A percentile compares a stretch with the other conserved stretches of the same genome.
Evolutionary conservation across 30 jellyfish, hydroid and myxozoan genomes (phyloP).

Genomic region (Chrysaora quinquecirrha): DNA sequence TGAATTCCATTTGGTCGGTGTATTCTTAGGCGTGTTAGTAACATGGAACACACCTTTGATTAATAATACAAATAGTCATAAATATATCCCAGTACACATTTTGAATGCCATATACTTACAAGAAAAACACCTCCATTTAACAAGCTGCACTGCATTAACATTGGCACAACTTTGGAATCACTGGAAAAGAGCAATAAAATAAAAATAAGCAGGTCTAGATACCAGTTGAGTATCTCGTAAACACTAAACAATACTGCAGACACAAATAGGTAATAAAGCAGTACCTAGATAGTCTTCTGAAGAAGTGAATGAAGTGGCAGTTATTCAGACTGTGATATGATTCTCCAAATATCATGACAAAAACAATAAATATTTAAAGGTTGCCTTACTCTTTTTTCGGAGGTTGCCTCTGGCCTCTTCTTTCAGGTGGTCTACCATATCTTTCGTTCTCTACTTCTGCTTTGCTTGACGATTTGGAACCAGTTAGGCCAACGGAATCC

Average conservation of each 20-base stretch:
- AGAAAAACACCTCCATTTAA: slow-evolving; percentile 90
- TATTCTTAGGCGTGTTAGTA: too few species aligned
- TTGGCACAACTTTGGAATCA: slow-evolving; percentile 75
- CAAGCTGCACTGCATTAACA: slow-evolving; percentile 89
- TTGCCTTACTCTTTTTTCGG: slow-evolving; percentile 43
- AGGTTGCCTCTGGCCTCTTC: slow-evolving; percentile 68
- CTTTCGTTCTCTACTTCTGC: slow-evolving; percentile 12
- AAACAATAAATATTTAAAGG: too few species aligned
- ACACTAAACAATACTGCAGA: too few species aligned
- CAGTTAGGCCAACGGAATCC: slow-evolving; percentile 20
- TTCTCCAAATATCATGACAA: too few species aligned
- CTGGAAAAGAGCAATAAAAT: slow-evolving; percentile 19
- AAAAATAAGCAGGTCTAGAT: neutral
- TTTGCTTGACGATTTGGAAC: neutral
- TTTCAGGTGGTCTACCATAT: slow-evolving; percentile 66
- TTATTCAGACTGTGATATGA: too few species aligned
- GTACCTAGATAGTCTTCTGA: too few species aligned
- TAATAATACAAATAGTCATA: too few species aligned
- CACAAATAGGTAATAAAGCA: too few species aligned
- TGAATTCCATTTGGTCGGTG: too few species aligned
- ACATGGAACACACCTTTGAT: too few species aligned
- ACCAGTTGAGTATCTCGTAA: too few species aligned
- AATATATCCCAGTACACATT: too few species aligned
- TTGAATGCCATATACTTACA: slow-evolving; percentile 63
- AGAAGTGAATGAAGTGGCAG: neutral